A percentile compares a stretch with the other conserved stretches of the same genome.
These are phyloP conservation scores for Nemapogon koenigi DNA, from an alignment of 2,888 invertebrate species.

Conservation along the genomic window DNA sequence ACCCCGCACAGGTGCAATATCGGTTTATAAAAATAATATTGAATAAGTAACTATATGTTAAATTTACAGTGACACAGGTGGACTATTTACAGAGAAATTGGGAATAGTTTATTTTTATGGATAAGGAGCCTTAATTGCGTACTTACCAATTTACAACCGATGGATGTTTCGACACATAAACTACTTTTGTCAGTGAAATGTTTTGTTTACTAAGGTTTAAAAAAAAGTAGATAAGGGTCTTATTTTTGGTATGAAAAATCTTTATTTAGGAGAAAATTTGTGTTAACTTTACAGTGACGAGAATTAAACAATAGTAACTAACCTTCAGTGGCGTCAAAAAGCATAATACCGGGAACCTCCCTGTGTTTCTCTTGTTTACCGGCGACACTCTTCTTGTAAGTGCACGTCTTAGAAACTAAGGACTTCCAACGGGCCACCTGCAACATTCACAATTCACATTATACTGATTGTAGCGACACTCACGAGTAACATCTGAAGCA, in stretches of 20 bases:
- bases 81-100: no score
- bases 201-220: not conserved
- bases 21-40: no score
- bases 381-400: conserved; percentile 66
- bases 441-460: no score
- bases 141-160: no score
- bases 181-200: no score
- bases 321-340: conserved; percentile 74
- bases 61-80: no score
- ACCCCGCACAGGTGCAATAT: no score
- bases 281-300: not conserved
- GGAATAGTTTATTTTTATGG: not conserved
- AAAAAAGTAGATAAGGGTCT: not conserved
- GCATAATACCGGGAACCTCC: conserved; percentile 78
- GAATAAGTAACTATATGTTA: no score
- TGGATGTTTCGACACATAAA: no score
- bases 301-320: not conserved
- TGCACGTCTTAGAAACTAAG: conserved; percentile 75
- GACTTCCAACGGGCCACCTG: conserved; percentile 81
- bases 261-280: not conserved
- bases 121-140: not conserved
- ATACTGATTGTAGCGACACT: no score
- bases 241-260: not conserved
- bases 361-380: conserved; percentile 68
- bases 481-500: no score